Evolutionary conservation across 2,113 vertebrate genomes (phyloP), one percentile per base, ranked within the genome.

Genomic region (Mormyrus iriodes): DNA sequence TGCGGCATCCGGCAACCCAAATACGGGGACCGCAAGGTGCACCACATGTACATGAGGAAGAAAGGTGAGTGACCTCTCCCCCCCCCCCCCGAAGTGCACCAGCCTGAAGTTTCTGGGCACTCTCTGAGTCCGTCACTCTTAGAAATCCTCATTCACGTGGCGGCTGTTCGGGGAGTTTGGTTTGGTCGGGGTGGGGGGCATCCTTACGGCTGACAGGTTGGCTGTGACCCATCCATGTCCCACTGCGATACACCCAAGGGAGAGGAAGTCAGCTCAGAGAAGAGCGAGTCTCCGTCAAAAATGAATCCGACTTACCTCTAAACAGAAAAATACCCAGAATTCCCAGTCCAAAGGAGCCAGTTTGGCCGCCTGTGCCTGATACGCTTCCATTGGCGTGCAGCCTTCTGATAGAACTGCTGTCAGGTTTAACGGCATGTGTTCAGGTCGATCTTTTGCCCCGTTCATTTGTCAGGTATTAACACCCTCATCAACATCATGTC

Each of bases 401-500:
- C 39, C 12, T 17, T 7, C 49, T 87, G n/a, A 55, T 52, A 1
- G 0, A n/a, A 21, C 51, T 44, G 13, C 31, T 52, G 3, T 9
- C 31, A 12, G 15, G 0, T 44, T 15, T 17, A 39, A 13, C 9
- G 4, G 24, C 9, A 39, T 31, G 46, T 79, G n/a, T 39, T 44
- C n/a, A 27, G 8, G 58, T 27, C 19, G 3, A 35, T 6, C n/a
- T 52, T 83, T 53, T 19, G 10, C 27, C 89, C 53, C 17, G 61
- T 51, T 84, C 90, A 58, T 90, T 92, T 76, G 90, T 46, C 94
- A 99, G 98, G 98, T 89, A 99, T 99, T 95, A 99, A 99, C 94
- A 99, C 98, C 0, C 92, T 99, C 95, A 99, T 99, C 95, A 99
- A 99, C 95, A 99, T 99, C 93, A 99, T 99, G 98, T 99, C 98